A percentile compares a stretch with the other conserved stretches of the same genome.
phyloP scores from a whole-genome alignment of 2,797 vertebrate species.

The Peromyscus eremicus region DNA sequence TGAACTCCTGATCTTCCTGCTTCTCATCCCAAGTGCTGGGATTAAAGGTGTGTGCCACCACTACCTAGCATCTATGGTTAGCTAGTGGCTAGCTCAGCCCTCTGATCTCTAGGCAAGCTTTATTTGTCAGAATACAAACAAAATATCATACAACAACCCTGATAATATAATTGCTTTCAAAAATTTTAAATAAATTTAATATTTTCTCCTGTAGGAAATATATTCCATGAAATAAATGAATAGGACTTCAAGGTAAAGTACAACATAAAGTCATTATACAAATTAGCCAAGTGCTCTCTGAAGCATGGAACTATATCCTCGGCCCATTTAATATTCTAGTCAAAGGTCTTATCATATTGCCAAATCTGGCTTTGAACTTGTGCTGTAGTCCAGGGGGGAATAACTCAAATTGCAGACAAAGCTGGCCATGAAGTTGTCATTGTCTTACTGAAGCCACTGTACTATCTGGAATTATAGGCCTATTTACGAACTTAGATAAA shows the following conservation, averaged over 20 bases:
- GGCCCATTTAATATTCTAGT: too few relatives aligned
- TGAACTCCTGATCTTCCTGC: too few relatives aligned
- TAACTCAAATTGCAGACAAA: not conserved
- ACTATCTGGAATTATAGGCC: not conserved
- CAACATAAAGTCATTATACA: not conserved
- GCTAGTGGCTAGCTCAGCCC: too few relatives aligned
- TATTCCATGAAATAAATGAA: not conserved
- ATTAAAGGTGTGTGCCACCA: too few relatives aligned
- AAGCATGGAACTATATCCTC: not conserved
- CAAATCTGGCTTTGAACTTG: not conserved
- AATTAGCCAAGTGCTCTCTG: not conserved
- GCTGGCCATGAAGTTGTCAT: not conserved
- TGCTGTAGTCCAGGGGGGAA: not conserved
- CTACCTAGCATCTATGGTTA: too few relatives aligned
- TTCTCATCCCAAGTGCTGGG: too few relatives aligned
- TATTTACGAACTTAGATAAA: not conserved
- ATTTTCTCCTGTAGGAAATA: not conserved
- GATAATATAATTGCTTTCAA: not conserved
- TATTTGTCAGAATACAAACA: too few relatives aligned
- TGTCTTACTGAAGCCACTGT: too few relatives aligned
- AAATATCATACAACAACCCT: not conserved
- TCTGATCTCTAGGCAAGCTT: too few relatives aligned
- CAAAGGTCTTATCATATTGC: too few relatives aligned
- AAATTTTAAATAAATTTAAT: not conserved
- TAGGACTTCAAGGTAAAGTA: not conserved